phyloP scores from a whole-genome alignment of 2,888 invertebrate genomes.

The Melinaea menophilus region DNA sequence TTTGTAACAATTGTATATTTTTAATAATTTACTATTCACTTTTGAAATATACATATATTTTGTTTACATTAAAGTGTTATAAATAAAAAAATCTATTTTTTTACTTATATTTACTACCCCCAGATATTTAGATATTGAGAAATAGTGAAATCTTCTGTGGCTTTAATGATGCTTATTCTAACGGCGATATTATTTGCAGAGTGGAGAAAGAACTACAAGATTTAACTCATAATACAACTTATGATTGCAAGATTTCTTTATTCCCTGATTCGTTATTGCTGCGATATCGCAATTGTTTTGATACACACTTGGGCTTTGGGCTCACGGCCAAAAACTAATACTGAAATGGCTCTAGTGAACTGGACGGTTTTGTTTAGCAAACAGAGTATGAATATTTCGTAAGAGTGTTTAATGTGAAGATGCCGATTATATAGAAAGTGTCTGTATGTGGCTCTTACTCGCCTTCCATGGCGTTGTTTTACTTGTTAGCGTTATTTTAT shows the following conservation, averaged over 20 bases:
- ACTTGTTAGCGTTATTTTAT: constrained; percentile 33
- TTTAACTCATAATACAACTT: constrained; percentile 61
- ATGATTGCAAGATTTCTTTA: constrained; percentile 59
- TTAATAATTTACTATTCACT: too few species aligned
- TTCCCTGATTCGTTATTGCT: constrained; percentile 46
- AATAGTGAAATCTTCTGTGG: constrained; percentile 44
- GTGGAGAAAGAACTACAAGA: constrained; percentile 63
- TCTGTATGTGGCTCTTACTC: constrained; percentile 48
- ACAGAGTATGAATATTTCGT: constrained; percentile 57
- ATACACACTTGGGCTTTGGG: constrained; percentile 30
- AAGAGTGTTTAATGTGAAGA: constrained; percentile 47
- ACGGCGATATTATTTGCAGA: constrained; percentile 56
- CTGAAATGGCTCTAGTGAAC: constrained; percentile 51
- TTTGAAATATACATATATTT: too few species aligned
- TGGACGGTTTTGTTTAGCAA: constrained; percentile 67
- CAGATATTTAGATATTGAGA: constrained; percentile 33
- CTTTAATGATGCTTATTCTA: constrained; percentile 50
- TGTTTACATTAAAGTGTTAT: too few species aligned
- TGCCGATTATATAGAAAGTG: constrained; percentile 43
- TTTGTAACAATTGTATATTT: too few species aligned
- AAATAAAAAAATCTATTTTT: too few species aligned
- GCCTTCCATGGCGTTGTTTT: constrained; percentile 37
- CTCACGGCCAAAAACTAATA: constrained; percentile 43
- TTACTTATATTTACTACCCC: too few species aligned
- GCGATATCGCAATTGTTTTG: constrained; percentile 43